Evolutionary conservation across 2,113 vertebrate genomes (phyloP), one percentile per base, ranked within the genome.

Genomic region (Percina caprodes): DNA sequence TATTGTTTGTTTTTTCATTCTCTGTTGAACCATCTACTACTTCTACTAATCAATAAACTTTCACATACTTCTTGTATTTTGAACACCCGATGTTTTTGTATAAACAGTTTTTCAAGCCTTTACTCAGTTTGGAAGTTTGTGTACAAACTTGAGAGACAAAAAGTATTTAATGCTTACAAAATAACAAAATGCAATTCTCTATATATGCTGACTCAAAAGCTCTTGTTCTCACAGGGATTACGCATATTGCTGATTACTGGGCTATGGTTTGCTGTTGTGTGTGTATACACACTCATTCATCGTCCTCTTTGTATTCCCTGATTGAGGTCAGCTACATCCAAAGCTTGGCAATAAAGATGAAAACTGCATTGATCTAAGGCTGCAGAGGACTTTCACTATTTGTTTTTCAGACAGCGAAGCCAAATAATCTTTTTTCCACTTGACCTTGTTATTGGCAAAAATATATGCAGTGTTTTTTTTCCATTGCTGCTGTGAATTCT

Each of bases 221-320:
- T 85, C 24, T 77, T 56, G 51, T 86, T 92, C 87, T 86, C 84
- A 81, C 75, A 79, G 72, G 87, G 75, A 85, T 88, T 85, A 74
- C 79, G 56, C 66, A 59, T 78, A 68, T 66, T 80, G 82, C 84
- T 87, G 74, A 88, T 80, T 79, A 81, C 74, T 81, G 65, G 74
- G 51, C 74, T 80, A 69, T 80, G 73, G 56, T 81, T 77, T 75
- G 65, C 74, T 86, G 66, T 84, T 88, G 62, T 77, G 62, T 76
- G 62, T 89, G 46, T 80, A 73, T 66, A 78, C 66, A 73, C 67
- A 61, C 58, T 56, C 65, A 59, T 73, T 84, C 68, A 83, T 85
- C 15, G 23, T 51, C 58, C 39, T 79, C 78, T 72, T 76, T 86
- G 74, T 83, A 62, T 79, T 79, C 55, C 78, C 63, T 87, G 56